Evolutionary conservation across 1,140 invertebrate genomes (phyloP).

Genomic region (Heliconius himera): DNA sequence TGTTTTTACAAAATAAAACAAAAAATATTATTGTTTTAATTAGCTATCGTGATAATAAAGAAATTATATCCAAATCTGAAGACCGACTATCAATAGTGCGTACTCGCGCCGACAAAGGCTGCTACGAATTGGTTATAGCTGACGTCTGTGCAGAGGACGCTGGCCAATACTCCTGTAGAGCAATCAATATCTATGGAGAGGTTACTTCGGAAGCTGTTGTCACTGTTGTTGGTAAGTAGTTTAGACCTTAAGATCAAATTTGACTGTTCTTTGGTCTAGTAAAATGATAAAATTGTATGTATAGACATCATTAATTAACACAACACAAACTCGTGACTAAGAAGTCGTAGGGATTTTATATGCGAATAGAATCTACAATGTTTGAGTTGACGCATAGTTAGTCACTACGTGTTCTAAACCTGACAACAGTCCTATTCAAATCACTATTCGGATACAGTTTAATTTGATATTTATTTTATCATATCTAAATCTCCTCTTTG

Average conservation of each 20-base stretch:
- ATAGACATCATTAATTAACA: no score
- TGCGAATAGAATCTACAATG: no score
- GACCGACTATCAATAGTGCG: slow-evolving; percentile 88
- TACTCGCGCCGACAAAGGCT: slow-evolving; percentile 90
- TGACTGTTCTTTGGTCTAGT: no score
- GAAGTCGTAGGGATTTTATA: no score
- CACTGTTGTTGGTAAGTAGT: slow-evolving; percentile 87
- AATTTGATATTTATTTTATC: no score
- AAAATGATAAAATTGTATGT: no score
- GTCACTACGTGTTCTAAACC: no score
- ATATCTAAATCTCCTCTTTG: no score
- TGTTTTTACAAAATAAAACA: background rate
- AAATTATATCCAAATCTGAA: slow-evolving; percentile 83
- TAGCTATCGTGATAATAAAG: slow-evolving; percentile 92
- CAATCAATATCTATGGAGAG: slow-evolving; percentile 92
- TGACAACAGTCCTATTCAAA: no score
- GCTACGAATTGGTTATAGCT: slow-evolving; percentile 94
- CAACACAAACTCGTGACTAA: no score
- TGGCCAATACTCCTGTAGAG: slow-evolving; percentile 94
- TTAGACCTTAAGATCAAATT: background rate
- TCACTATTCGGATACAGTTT: no score
- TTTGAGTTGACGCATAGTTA: no score
- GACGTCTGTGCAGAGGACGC: slow-evolving; percentile 91
- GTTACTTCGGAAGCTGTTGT: slow-evolving; percentile 88
- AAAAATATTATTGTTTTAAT: slow-evolving; percentile 24